phyloP scores from a whole-genome alignment of 2,888 invertebrate species.

The Drosophila picticornis region DNA sequence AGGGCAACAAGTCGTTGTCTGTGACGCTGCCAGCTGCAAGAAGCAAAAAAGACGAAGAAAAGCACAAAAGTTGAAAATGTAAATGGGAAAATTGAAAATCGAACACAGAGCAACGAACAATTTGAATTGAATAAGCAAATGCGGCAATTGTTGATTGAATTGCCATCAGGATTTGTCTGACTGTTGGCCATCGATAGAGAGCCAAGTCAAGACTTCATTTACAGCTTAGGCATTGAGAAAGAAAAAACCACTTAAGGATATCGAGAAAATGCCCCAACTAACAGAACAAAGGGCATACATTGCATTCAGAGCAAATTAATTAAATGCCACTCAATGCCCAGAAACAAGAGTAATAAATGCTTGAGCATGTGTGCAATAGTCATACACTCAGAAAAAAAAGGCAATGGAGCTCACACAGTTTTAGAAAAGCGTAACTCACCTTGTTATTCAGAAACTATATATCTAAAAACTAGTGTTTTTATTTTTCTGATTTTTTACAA shows the following conservation, averaged over 20 bases:
- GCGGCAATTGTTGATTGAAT: constrained; percentile 58
- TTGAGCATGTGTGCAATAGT: constrained; percentile 19
- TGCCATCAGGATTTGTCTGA: constrained; percentile 25
- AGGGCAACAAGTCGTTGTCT: constrained; percentile 70
- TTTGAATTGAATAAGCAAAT: constrained; percentile 46
- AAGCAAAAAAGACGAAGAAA: not conserved
- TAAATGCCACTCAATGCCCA: constrained; percentile 74
- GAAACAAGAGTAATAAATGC: constrained; percentile 29
- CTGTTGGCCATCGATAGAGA: constrained; percentile 8
- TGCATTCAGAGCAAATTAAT: constrained; percentile 70
- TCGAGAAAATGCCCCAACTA: constrained; percentile 21
- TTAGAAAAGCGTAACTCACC: no score
- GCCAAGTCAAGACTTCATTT: constrained; percentile 42
- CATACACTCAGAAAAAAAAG: constrained; percentile 17
- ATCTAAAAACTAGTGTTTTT: not conserved
- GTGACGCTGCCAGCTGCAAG: constrained; percentile 43
- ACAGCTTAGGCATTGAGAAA: constrained; percentile 44
- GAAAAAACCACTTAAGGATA: constrained; percentile 39
- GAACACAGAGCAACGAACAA: constrained; percentile 1
- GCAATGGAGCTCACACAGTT: not conserved
- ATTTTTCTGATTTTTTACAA: not conserved
- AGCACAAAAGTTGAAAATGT: constrained; percentile 15
- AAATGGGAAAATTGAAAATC: constrained; percentile 22
- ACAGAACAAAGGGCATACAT: constrained; percentile 19
- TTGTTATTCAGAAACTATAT: not conserved